phyloP scores from a whole-genome alignment of 2,113 vertebrate genomes.

The Entomyzon cyanotis region DNA sequence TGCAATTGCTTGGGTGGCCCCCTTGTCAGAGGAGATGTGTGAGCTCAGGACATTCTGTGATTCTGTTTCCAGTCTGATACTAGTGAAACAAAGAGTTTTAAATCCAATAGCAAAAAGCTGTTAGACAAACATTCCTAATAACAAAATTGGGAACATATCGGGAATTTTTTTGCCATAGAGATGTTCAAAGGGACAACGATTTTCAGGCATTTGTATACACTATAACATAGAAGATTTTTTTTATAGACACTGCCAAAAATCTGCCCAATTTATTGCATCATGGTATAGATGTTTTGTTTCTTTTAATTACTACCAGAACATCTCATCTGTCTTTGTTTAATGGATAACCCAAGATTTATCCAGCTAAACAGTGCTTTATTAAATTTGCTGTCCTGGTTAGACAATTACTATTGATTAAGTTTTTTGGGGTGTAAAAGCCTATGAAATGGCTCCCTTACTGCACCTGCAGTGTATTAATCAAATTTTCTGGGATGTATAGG shows the following conservation, averaged over 20 bases:
- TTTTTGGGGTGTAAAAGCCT: neutral
- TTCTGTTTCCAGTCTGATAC: neutral
- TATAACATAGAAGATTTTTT: neutral
- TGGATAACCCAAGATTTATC: neutral
- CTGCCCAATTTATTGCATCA: neutral
- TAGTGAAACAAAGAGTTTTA: neutral
- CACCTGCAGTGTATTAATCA: neutral
- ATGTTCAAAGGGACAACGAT: neutral
- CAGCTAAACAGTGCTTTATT: neutral
- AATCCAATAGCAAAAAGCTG: neutral
- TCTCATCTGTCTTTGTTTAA: neutral
- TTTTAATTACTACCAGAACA: neutral
- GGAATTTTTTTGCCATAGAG: accelerated
- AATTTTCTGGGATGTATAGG: neutral
- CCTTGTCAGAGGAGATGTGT: neutral
- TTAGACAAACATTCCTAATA: neutral
- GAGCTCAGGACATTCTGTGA: neutral
- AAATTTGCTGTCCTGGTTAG: neutral
- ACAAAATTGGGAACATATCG: neutral
- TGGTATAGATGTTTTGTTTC: neutral
- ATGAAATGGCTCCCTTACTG: neutral
- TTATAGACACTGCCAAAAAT: neutral
- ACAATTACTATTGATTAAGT: neutral
- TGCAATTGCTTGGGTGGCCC: accelerated
- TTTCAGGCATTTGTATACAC: neutral